Percentiles rank a stretch among this genome's conserved stretches.
Conservation (phyloP, 1,140 invertebrate genomes). For the Zaprionus gabonicus region DNA sequence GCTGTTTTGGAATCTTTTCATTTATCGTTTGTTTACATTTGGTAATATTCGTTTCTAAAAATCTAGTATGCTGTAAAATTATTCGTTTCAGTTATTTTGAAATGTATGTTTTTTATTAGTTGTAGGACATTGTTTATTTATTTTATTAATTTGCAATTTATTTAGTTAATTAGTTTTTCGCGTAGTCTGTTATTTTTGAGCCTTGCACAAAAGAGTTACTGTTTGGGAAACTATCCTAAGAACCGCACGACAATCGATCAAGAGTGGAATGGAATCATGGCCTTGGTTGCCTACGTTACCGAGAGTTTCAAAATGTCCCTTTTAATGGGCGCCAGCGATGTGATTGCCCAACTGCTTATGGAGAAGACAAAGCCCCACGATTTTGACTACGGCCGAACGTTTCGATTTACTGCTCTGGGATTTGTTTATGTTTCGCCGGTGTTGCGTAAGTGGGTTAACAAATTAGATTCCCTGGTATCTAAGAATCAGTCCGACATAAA, state of each 20-base stretch:
- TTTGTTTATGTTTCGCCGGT: constrained; percentile 86
- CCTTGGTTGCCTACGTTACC: constrained; percentile 23
- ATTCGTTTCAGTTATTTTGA: background rate
- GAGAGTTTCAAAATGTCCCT: constrained; percentile 79
- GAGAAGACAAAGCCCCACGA: constrained; percentile 73
- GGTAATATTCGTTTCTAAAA: background rate
- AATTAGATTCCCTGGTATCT: constrained; percentile 87
- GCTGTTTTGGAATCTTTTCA: background rate
- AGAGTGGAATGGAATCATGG: constrained; percentile 3
- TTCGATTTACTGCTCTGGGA: constrained; percentile 81
- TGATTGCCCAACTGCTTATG: constrained; percentile 81
- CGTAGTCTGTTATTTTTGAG: background rate
- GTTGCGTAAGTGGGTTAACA: constrained; percentile 89
- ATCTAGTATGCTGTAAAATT: background rate
- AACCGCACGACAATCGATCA: background rate
- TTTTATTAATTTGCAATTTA: background rate
- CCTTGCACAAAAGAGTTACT: background rate
- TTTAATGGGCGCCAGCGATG: constrained; percentile 84
- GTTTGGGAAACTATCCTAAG: background rate
- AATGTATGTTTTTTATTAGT: background rate
- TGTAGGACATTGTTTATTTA: background rate
- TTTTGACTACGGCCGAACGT: constrained; percentile 72
- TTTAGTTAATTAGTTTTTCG: background rate
- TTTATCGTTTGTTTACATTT: too few relatives aligned
- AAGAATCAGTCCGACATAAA: constrained; percentile 40